Evolutionary conservation across 2,888 invertebrate species (phyloP), one percentile per base, ranked within the genome.

Genomic region (Thelaira solivaga): DNA sequence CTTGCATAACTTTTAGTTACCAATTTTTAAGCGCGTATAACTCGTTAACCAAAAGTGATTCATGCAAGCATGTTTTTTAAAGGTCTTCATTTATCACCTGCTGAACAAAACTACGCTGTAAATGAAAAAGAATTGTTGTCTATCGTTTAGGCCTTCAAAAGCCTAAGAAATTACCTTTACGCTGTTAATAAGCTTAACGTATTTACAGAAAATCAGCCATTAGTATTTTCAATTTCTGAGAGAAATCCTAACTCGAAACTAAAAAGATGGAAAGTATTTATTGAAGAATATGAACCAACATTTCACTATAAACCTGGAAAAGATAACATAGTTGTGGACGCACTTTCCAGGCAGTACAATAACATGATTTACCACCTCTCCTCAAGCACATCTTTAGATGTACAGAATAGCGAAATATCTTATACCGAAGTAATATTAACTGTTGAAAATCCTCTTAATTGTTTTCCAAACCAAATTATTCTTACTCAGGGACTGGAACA

Each of bases 201-300:
- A n/a, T n/a, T n/a, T n/a, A n/a, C n/a, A n/a, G n/a, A n/a, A n/a
- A n/a, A 47, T 39, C 39, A 22, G 31, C 53, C 72, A 3, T 18
- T 62, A 3, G 62, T 43, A 34, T 72, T 72, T 64, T 34, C 55
- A 20, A 18, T 73, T 2, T 74, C 65, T 11, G 71, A 72, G 10
- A 34, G 16, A 47, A 72, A 72, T n/a, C 45, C 67, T 7, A 68
- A 68, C 31, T 45, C 74, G n/a, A 75, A 62, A 51, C n/a, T 75
- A 11, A 75, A 68, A 43, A 49, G 68, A 18, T 75, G 74, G 67
- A 67, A 55, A 53, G 74, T 62, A 13, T 68, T 75, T 24, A 29
- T 75, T 13, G 68, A 75, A n/a, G 74, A 68, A 45, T 43, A 55
- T 61, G 43, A 65, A 31, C 67, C 26, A 20, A 43, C 64, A 22